Evolutionary conservation across 2,888 invertebrate genomes (phyloP).

Genomic region (Pherbina coryleti): DNA sequence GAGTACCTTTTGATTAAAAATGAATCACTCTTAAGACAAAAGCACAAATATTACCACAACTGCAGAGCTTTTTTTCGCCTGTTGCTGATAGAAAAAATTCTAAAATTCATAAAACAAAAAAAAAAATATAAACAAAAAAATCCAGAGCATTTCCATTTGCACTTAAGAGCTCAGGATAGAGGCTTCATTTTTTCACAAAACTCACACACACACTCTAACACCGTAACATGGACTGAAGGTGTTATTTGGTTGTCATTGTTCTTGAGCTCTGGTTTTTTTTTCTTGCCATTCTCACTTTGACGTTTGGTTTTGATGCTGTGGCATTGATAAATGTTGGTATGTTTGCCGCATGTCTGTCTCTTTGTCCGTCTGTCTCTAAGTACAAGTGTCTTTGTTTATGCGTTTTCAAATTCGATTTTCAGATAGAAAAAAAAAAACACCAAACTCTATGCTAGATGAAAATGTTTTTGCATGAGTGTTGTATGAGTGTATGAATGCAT

Average conservation of each 20-base stretch:
- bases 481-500: slow-evolving; percentile 1
- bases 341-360: slow-evolving; percentile 12
- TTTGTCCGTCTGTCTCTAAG: neutral
- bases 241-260: slow-evolving; percentile 26
- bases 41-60: too few species aligned
- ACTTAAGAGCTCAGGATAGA: slow-evolving; percentile 27
- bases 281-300: neutral
- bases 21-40: too few species aligned
- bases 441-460: neutral
- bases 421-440: neutral
- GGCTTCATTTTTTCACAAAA: neutral
- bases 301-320: slow-evolving; percentile 24
- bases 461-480: neutral
- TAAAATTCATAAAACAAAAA: neutral
- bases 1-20: too few species aligned
- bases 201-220: neutral
- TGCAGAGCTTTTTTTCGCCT: too few species aligned
- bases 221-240: slow-evolving; percentile 3
- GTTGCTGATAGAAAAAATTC: too few species aligned
- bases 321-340: slow-evolving; percentile 34
- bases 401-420: slow-evolving; percentile 33
- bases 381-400: slow-evolving; percentile 29
- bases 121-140: neutral
- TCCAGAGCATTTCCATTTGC: slow-evolving; percentile 21
- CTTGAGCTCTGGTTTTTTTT: slow-evolving; percentile 10